phyloP scores from a whole-genome alignment of 1,140 invertebrate genomes.

The Eupristina koningsbergeri region DNA sequence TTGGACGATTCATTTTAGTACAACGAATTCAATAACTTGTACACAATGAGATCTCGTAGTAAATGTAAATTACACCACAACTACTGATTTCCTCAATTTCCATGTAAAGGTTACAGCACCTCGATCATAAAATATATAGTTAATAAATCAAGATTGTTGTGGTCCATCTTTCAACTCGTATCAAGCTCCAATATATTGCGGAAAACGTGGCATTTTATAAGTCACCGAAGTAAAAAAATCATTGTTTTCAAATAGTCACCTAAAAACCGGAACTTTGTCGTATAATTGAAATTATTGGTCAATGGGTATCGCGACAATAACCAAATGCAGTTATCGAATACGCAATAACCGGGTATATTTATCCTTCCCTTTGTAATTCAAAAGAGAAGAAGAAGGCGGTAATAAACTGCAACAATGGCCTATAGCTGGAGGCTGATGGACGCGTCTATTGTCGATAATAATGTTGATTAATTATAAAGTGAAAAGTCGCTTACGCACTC shows the following conservation, averaged over 20 bases:
- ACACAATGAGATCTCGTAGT: too few species aligned
- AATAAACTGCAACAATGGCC: conserved; percentile 60
- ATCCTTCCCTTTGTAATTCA: conserved; percentile 32
- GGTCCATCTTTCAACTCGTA: neutral
- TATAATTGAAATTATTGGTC: conserved; percentile 22
- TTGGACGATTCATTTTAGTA: too few species aligned
- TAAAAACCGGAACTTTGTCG: neutral
- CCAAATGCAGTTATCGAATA: conserved; percentile 60
- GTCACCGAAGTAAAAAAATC: neutral
- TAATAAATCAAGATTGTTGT: neutral
- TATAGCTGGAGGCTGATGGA: conserved; percentile 21
- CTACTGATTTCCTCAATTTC: too few species aligned
- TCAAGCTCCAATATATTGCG: neutral
- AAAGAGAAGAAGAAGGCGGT: neutral
- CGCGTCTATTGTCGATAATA: conserved; percentile 61
- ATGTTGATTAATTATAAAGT: conserved; percentile 65
- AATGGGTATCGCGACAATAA: conserved; percentile 38
- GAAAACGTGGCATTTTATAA: neutral
- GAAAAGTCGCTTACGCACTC: conserved; percentile 53
- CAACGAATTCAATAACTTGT: too few species aligned
- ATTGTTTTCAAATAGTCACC: neutral
- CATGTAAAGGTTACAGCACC: too few species aligned
- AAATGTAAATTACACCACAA: too few species aligned
- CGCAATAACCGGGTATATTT: conserved; percentile 48
- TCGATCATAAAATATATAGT: neutral